phyloP scores from a whole-genome alignment of 2,888 invertebrate species.

The Drosophila longiperda region DNA sequence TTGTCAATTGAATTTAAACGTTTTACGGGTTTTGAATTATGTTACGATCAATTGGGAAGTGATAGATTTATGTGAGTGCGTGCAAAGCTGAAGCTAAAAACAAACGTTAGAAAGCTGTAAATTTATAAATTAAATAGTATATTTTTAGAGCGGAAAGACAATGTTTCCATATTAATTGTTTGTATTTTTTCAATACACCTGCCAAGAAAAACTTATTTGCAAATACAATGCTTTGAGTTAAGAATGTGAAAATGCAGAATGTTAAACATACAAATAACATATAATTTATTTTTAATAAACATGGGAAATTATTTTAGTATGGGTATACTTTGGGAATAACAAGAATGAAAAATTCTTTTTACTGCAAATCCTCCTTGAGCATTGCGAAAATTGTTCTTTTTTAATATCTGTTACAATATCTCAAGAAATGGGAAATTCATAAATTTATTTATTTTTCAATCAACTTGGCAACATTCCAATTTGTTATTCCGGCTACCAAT shows the following conservation, averaged over 20 bases:
- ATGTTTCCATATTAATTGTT: slow-evolving; percentile 2
- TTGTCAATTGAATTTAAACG: slow-evolving; percentile 32
- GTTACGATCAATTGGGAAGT: slow-evolving; percentile 48
- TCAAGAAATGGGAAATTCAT: slow-evolving; percentile 26
- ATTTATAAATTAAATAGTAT: slow-evolving; percentile 1
- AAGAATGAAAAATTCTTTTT: neutral
- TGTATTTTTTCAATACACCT: neutral
- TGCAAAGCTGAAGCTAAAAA: slow-evolving; percentile 33
- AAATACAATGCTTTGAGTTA: neutral
- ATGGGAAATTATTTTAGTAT: neutral
- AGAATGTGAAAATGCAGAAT: neutral
- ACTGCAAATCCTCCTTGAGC: neutral
- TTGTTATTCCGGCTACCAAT: slow-evolving; percentile 47
- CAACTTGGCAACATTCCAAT: slow-evolving; percentile 41
- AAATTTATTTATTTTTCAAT: neutral
- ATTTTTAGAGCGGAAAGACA: slow-evolving; percentile 12
- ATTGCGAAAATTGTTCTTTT: slow-evolving; percentile 6
- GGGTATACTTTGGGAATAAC: slow-evolving; percentile 3
- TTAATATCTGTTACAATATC: neutral
- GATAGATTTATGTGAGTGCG: slow-evolving; percentile 74
- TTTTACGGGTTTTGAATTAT: slow-evolving; percentile 70
- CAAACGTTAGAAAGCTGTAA: slow-evolving; percentile 35
- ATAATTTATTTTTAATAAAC: neutral
- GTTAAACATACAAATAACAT: neutral
- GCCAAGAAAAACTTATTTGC: neutral